These are phyloP conservation scores for Ceratina japonica DNA, from an alignment of 1,140 invertebrate genomes.

Conservation along the genomic window DNA sequence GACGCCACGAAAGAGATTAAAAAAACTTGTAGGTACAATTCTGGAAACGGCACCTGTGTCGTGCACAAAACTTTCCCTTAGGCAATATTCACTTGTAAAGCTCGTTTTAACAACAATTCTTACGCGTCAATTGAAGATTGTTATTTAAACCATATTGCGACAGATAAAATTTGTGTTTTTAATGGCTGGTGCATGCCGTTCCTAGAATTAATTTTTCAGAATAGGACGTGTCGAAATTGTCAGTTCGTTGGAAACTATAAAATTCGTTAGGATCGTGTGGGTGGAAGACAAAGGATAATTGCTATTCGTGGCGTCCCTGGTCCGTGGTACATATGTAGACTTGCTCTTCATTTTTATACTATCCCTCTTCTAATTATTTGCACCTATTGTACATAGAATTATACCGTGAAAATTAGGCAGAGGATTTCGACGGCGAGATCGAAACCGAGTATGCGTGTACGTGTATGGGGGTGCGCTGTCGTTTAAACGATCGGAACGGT, in stretches of 20 bases:
- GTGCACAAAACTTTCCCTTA: neutral
- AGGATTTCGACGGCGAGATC: constrained; percentile 32
- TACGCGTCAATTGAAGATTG: neutral
- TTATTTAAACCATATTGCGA: no score
- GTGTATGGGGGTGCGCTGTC: neutral
- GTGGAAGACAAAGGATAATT: constrained; percentile 49
- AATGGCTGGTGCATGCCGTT: no score
- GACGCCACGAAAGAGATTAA: constrained; percentile 36
- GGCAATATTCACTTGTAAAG: neutral
- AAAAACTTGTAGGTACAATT: neutral
- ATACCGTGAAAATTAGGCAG: constrained; percentile 55
- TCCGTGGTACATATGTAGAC: constrained; percentile 24
- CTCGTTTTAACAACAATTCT: neutral
- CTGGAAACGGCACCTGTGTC: neutral
- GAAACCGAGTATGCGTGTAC: constrained; percentile 31
- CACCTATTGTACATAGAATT: constrained; percentile 44
- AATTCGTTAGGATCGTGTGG: constrained; percentile 22
- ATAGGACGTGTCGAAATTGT: neutral
- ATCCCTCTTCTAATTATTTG: constrained; percentile 21
- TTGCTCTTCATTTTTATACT: constrained; percentile 4
- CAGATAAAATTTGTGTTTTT: no score
- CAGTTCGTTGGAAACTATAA: constrained; percentile 39
- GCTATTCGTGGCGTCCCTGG: constrained; percentile 38
- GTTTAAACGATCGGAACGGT: constrained; percentile 28
- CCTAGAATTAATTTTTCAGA: neutral